Evolutionary conservation across 2,797 vertebrate species (phyloP).

Genomic region (Coreius guichenoti): DNA sequence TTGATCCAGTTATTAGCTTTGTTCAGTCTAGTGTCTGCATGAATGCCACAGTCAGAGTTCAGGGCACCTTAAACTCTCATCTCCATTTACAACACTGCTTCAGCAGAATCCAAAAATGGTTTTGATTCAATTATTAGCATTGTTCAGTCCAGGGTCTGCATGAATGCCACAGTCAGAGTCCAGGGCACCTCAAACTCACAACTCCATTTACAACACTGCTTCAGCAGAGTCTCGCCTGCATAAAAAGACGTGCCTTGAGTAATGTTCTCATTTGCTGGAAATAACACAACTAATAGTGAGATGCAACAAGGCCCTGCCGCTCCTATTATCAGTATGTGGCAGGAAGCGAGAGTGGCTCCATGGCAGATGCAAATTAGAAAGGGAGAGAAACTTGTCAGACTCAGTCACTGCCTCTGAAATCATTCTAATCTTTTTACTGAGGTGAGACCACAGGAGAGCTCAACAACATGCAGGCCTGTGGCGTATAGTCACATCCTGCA

Average conservation of each 20-base stretch:
- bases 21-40: background rate
- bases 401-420: slow-evolving; percentile 28
- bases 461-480: slow-evolving; percentile 28
- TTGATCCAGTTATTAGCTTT: slow-evolving; percentile 37
- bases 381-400: slow-evolving; percentile 39
- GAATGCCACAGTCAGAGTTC: slow-evolving; percentile 1
- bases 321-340: slow-evolving; percentile 44
- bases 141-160: background rate
- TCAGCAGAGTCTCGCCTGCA: slow-evolving; percentile 27
- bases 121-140: slow-evolving; percentile 39
- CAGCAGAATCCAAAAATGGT: background rate
- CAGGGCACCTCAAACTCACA: slow-evolving; percentile 31
- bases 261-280: slow-evolving; percentile 51
- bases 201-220: slow-evolving; percentile 44
- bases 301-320: slow-evolving; percentile 39
- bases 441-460: slow-evolving; percentile 36
- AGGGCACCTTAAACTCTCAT: no score
- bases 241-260: slow-evolving; percentile 55
- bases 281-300: slow-evolving; percentile 53
- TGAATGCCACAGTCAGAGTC: slow-evolving; percentile 17
- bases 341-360: slow-evolving; percentile 46
- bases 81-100: no score
- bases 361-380: slow-evolving; percentile 48
- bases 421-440: slow-evolving; percentile 44
- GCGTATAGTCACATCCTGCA: slow-evolving; percentile 2